Evolutionary conservation across 2,888 invertebrate species (phyloP).

Genomic region (Pollenia amentaria): DNA sequence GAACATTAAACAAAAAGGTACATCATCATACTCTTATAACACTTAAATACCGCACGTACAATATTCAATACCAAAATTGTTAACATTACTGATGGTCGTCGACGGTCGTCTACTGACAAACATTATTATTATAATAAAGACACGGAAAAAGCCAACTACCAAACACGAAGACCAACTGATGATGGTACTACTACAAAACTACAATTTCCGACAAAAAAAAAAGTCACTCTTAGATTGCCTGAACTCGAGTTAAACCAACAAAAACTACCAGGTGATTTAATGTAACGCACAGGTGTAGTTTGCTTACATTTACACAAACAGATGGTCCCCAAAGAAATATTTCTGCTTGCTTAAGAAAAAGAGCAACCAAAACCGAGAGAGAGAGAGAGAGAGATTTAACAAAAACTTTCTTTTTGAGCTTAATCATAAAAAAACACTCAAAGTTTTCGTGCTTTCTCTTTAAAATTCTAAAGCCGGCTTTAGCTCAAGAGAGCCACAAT

Average conservation of each 20-base stretch:
- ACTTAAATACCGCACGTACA: slow-evolving; percentile 66
- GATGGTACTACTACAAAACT: slow-evolving; percentile 58
- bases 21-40: slow-evolving; percentile 32
- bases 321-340: not conserved
- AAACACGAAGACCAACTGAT: not conserved
- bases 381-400: slow-evolving; percentile 6
- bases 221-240: not conserved
- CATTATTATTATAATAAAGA: slow-evolving; percentile 27
- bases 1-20: slow-evolving; percentile 22
- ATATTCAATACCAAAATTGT: slow-evolving; percentile 67
- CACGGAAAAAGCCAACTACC: not conserved
- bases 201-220: slow-evolving; percentile 17
- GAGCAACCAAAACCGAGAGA: not conserved
- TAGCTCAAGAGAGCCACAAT: slow-evolving; percentile 39
- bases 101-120: slow-evolving; percentile 47
- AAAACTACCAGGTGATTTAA: slow-evolving; percentile 54
- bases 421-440: slow-evolving; percentile 5
- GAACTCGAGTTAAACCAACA: not conserved
- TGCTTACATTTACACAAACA: slow-evolving; percentile 24
- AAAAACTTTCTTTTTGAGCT: slow-evolving; percentile 69
- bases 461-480: slow-evolving; percentile 48
- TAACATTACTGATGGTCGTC: slow-evolving; percentile 64
- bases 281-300: slow-evolving; percentile 72
- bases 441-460: slow-evolving; percentile 1
- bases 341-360: not conserved